phyloP scores from a whole-genome alignment of 2,797 vertebrate genomes.

The Botia almorhae region DNA sequence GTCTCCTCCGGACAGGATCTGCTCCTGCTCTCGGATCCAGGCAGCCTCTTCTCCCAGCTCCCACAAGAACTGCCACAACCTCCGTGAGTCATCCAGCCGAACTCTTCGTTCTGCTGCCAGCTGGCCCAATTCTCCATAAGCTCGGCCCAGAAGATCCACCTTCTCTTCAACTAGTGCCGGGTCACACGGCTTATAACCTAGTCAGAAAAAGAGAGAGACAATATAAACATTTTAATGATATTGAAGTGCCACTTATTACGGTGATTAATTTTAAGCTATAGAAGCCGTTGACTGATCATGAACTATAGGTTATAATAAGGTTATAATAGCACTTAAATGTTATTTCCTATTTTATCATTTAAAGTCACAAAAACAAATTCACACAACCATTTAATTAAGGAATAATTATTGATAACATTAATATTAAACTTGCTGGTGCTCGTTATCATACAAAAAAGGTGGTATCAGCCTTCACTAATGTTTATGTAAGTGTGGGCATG shows the following conservation, averaged over 20 bases:
- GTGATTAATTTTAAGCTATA: not conserved
- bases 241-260: not conserved
- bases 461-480: not conserved
- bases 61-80: constrained; percentile 94
- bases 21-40: constrained; percentile 94
- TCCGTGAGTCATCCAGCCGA: constrained; percentile 86
- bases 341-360: too few species aligned
- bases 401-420: too few species aligned
- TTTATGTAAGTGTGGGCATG: not conserved
- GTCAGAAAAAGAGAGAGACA: not conserved
- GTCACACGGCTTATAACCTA: constrained; percentile 92
- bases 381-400: too few species aligned
- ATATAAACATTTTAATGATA: not conserved
- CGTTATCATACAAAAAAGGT: not conserved
- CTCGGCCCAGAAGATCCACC: constrained; percentile 81
- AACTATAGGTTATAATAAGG: too few species aligned
- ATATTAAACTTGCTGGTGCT: too few species aligned
- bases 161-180: constrained; percentile 86
- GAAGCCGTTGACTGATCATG: not conserved
- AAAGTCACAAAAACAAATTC: too few species aligned
- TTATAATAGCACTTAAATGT: too few species aligned
- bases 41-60: constrained; percentile 91
- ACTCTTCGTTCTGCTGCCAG: constrained; percentile 78
- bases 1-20: constrained; percentile 87
- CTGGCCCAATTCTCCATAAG: constrained; percentile 85